A percentile compares a stretch with the other conserved stretches of the same genome.
phyloP scores from a whole-genome alignment of 2,888 invertebrate genomes.

The Galeopsomyia nigrocyanea region DNA sequence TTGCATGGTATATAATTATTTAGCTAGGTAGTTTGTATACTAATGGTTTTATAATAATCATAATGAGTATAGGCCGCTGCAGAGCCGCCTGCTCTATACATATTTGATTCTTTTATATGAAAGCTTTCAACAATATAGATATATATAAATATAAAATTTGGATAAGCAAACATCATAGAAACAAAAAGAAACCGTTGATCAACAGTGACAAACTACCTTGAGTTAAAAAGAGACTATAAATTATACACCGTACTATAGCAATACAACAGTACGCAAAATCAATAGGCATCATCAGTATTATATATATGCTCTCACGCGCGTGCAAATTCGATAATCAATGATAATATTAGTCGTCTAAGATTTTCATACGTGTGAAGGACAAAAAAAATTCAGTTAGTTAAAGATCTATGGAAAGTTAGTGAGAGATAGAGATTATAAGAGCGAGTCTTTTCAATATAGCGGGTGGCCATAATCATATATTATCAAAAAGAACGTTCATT shows the following conservation, averaged over 20 bases:
- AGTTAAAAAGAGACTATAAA: slow-evolving; percentile 60
- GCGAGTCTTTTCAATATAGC: slow-evolving; percentile 32
- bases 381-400: too few relatives aligned
- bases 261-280: slow-evolving; percentile 52
- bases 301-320: too few relatives aligned
- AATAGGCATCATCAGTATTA: slow-evolving; percentile 9
- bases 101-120: too few relatives aligned
- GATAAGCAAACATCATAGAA: too few relatives aligned
- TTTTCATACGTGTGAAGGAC: too few relatives aligned
- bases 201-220: slow-evolving; percentile 59
- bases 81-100: too few relatives aligned
- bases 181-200: slow-evolving; percentile 32
- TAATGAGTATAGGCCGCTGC: background rate
- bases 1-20: slow-evolving; percentile 62
- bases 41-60: slow-evolving; percentile 24
- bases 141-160: too few relatives aligned
- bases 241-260: slow-evolving; percentile 61
- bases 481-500: too few relatives aligned
- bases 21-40: slow-evolving; percentile 53
- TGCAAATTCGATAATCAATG: too few relatives aligned
- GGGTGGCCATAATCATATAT: too few relatives aligned
- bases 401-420: background rate
- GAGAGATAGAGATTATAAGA: slow-evolving; percentile 9
- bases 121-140: too few relatives aligned
- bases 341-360: too few relatives aligned